Evolutionary conservation across 2,888 invertebrate species (phyloP), one percentile per base, ranked within the genome.

Genomic region (Trachelus tabidus): DNA sequence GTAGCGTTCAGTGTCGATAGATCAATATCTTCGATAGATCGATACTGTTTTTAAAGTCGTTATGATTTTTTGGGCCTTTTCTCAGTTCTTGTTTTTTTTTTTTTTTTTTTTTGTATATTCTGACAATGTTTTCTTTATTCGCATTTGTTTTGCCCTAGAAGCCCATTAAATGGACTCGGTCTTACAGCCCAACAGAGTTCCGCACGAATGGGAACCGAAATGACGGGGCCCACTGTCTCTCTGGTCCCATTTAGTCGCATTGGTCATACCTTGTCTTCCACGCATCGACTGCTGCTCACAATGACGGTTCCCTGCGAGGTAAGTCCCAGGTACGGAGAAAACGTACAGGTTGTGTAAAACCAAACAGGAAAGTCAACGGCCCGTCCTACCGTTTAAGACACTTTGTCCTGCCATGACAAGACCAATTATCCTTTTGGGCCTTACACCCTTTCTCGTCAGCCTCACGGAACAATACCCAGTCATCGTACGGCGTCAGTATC

Each of bases 241-340:
- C 77, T 77, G 76, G 79, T 75, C 79, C 79, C 85, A 83, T 85
- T 85, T 85, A 81, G 81, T 83, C 82, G 81, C 83, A 80, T 84
- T 83, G 82, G 82, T 84, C 81, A 80, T 83, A 80, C 75, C 83
- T 81, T 76, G 79, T 82, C 75, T 75, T 81, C 79, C 79, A 82
- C 80, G 80, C 82, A 83, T 79, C 85, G 56, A 31, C 78, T 81
- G 76, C 71, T 80, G 56, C 68, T 71, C 68, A 83, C 82, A 84
- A 83, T 83, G 78, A 78, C 37, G 56, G 79, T 73, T 73, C 77
- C 79, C 78, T 80, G 30, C 69, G 30, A 69, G 69, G n/a, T 33
- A 69, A 69, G 15, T 33, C 15, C 15, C 11, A 69, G 40, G 40
- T 15, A 40, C 40, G 40, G 40, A 40, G 15, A 15, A 40, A 40